Conservation (phyloP, 1,140 invertebrate genomes). For the Nasonia giraulti region DNA sequence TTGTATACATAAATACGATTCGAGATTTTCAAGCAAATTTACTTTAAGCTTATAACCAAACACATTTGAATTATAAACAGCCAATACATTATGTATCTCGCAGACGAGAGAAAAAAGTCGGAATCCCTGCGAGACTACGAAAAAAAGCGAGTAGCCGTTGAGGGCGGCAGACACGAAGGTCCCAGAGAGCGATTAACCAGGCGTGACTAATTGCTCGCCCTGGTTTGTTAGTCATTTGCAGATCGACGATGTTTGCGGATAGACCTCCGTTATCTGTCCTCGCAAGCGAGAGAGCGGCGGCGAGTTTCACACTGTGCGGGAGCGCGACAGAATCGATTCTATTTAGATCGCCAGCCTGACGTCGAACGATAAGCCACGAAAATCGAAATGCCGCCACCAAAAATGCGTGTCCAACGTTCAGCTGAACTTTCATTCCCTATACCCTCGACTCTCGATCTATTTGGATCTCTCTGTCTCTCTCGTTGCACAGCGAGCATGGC, state of each 20-base stretch:
- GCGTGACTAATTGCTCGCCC: conserved; percentile 33
- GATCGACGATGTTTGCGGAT: conserved; percentile 26
- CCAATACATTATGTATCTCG: not conserved
- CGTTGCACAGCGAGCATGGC: not conserved
- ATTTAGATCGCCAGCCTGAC: conserved; percentile 22
- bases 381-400: conserved; percentile 2
- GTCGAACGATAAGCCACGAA: conserved; percentile 34
- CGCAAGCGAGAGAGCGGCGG: not conserved
- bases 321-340: not conserved
- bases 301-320: not conserved
- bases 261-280: not conserved
- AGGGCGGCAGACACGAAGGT: not conserved
- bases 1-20: no score
- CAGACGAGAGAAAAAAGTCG: not conserved
- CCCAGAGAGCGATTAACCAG: not conserved
- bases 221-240: conserved; percentile 39
- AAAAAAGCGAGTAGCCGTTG: not conserved
- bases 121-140: not conserved
- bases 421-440: not conserved
- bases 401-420: not conserved
- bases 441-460: not conserved
- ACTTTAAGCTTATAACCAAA: no score
- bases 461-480: conserved; percentile 1
- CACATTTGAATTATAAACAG: no score
- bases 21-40: no score